phyloP scores from a whole-genome alignment of 2,797 vertebrate genomes.

The Poecile montanus region DNA sequence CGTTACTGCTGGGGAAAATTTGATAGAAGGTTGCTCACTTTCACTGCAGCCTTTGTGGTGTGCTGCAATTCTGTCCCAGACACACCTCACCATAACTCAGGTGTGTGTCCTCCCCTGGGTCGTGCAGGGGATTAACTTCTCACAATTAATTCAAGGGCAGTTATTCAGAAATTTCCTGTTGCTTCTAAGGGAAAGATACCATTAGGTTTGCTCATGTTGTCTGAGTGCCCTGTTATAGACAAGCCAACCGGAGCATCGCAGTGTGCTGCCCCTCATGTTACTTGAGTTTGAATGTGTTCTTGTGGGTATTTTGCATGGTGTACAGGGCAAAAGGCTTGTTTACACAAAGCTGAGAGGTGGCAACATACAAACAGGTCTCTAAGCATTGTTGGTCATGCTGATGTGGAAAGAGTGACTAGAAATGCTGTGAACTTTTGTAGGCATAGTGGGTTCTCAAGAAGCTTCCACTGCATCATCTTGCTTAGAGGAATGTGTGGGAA shows the following conservation, averaged over 20 bases:
- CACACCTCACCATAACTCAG: background rate
- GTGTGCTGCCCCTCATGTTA: fast-evolving
- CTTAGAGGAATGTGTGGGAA: background rate
- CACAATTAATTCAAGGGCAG: background rate
- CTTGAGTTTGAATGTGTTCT: background rate
- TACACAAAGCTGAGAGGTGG: background rate
- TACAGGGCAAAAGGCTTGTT: background rate
- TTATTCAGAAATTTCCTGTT: background rate
- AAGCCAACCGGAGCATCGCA: background rate
- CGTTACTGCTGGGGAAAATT: background rate
- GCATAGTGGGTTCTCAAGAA: background rate
- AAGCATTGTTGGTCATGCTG: background rate
- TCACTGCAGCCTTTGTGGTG: background rate
- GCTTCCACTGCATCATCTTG: background rate
- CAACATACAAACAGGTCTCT: background rate
- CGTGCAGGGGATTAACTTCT: background rate
- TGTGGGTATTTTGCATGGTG: background rate
- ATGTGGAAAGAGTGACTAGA: background rate
- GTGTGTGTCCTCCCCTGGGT: no score
- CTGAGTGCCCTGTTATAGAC: background rate
- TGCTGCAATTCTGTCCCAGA: background rate
- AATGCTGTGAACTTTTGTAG: background rate
- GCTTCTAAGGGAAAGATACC: background rate
- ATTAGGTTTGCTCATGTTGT: background rate
- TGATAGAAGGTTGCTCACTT: background rate